Evolutionary conservation across 2,888 invertebrate genomes (phyloP).

Genomic region (Drosophila anceps): DNA sequence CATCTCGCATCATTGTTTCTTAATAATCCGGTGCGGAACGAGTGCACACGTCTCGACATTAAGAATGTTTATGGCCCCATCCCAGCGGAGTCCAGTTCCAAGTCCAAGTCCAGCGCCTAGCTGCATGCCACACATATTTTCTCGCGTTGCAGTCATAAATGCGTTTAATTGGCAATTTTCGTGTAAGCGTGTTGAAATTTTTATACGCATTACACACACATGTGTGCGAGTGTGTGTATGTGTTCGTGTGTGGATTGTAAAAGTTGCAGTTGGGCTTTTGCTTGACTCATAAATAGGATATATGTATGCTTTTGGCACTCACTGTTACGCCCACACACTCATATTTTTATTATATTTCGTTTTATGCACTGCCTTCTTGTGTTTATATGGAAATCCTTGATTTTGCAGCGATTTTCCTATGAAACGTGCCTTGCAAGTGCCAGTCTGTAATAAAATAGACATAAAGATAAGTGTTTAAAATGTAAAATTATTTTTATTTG

Average conservation of each 20-base stretch:
- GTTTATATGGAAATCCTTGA: constrained; percentile 42
- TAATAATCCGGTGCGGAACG: constrained; percentile 65
- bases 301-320: constrained; percentile 26
- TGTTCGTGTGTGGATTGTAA: constrained; percentile 38
- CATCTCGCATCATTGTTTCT: constrained; percentile 74
- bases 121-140: constrained; percentile 54
- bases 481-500: background rate
- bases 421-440: background rate
- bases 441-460: background rate
- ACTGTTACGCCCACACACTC: constrained; percentile 23
- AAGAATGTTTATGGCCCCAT: constrained; percentile 67
- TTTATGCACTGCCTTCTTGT: constrained; percentile 8
- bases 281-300: constrained; percentile 45
- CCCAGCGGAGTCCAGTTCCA: constrained; percentile 12
- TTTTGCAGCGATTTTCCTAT: constrained; percentile 48
- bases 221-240: constrained; percentile 13
- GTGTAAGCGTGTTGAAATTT: constrained; percentile 73
- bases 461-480: background rate
- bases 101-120: constrained; percentile 29
- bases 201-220: constrained; percentile 39
- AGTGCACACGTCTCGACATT: constrained; percentile 74
- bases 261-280: constrained; percentile 34
- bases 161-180: constrained; percentile 79
- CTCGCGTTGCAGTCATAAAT: constrained; percentile 73
- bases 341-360: constrained; percentile 27